These are phyloP conservation scores for Esox lucius DNA, from an alignment of 2,797 vertebrate species.

Conservation along the genomic window DNA sequence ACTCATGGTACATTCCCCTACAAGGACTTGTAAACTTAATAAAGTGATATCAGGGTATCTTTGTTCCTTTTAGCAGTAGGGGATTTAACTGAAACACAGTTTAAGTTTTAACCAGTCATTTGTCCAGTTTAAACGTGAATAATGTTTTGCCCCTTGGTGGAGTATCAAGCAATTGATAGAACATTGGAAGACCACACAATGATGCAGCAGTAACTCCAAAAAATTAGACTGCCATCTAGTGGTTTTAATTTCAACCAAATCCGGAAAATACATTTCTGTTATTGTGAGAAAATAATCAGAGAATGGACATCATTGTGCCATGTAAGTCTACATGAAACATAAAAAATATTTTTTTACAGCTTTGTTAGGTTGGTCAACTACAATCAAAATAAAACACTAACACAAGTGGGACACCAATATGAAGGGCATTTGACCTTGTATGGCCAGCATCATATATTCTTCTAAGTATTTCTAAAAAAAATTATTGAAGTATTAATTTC, in stretches of 20 bases:
- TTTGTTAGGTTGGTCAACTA: no score
- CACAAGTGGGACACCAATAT: no score
- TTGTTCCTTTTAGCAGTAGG: neutral
- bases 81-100: neutral
- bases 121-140: neutral
- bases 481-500: no score
- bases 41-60: neutral
- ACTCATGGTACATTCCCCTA: neutral
- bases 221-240: conserved; percentile 31
- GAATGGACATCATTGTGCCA: neutral
- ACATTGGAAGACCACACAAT: neutral
- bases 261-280: no score
- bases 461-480: no score
- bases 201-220: neutral
- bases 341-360: no score
- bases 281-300: neutral
- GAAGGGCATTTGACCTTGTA: no score
- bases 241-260: neutral
- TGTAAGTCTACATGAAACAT: neutral
- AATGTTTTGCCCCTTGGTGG: neutral
- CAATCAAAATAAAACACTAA: no score
- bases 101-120: neutral
- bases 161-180: neutral
- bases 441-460: no score
- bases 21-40: neutral